These are phyloP conservation scores for Phoxinus dragarum DNA, from an alignment of 2,797 vertebrate species.

Conservation along the genomic window DNA sequence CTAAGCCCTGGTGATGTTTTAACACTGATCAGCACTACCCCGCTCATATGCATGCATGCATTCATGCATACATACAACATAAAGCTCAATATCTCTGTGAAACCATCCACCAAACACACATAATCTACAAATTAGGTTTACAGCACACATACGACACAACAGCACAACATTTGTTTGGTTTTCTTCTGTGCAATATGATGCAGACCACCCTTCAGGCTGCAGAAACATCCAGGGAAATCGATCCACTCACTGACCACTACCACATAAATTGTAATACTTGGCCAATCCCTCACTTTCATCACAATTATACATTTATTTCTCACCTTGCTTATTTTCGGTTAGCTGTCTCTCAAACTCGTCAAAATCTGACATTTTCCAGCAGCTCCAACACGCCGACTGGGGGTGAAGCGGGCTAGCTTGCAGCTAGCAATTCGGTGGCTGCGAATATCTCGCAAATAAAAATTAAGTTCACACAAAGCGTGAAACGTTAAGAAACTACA, in stretches of 20 bases:
- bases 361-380: slow-evolving; percentile 81
- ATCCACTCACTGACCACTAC: background rate
- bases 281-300: background rate
- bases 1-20: background rate
- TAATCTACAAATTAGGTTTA: background rate
- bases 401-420: slow-evolving; percentile 49
- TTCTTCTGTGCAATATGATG: slow-evolving; percentile 2
- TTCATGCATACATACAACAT: background rate
- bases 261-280: slow-evolving; percentile 11
- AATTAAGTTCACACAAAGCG: slow-evolving; percentile 1
- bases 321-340: slow-evolving; percentile 83
- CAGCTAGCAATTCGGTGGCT: slow-evolving; percentile 25
- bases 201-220: background rate
- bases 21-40: background rate
- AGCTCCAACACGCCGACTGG: slow-evolving; percentile 39
- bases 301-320: slow-evolving; percentile 2
- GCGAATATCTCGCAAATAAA: background rate
- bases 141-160: background rate
- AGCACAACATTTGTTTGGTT: background rate
- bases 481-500: background rate
- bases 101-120: background rate
- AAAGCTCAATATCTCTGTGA: background rate
- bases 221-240: background rate
- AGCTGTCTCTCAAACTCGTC: slow-evolving; percentile 85
- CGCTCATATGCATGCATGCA: no score